Base-by-base conservation (phyloP, 2,888 invertebrate genomes). In the Ischnura elegans region DNA sequence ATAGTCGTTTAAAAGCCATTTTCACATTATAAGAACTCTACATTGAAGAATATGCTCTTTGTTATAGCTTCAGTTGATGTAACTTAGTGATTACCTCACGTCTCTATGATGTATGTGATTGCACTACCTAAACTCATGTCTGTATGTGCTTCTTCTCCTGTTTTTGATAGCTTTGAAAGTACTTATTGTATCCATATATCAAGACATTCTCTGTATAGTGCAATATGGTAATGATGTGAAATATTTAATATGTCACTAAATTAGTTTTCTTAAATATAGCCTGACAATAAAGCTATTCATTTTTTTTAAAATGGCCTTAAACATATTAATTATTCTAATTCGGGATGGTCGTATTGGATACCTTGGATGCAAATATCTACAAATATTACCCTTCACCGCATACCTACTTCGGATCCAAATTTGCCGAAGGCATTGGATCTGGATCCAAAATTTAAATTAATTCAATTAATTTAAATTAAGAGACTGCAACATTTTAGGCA, bases 191-290 rank as follows among this genome's bases (percentile, higher is more conserved):
- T 76, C 36, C 76, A 76, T 76, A 10, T 36, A 76, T 0, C 0
- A 76, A 36, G n/a, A 76, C 76, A 76, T 76, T 76, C 76, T 76
- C 36, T 36, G 76, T 36, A 8, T 29, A 76, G 76, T 76, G 76
- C 76, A 76, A 76, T 76, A 76, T 76, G 36, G 16, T 76, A 76
- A 76, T 76, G 36, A 36, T 76, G 29, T 76, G 76, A 76, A 76
- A 76, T 76, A 76, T 76, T 76, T 76, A 76, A 76, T 76, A 76
- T 76, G 36, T 36, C 10, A 76, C 76, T 76, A 76, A 76, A 76
- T 76, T 76, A 76, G 76, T 76, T 76, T 76, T 76, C 36, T 76
- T 76, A 76, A 66, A 76, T 76, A 76, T 76, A 76, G 36, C 13
- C 36, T 76, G 76, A 76, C 29, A 76, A 76, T 76, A 36, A 36